Base-by-base conservation (phyloP, 2,888 invertebrate species). In the Coelinius sp. region DNA sequence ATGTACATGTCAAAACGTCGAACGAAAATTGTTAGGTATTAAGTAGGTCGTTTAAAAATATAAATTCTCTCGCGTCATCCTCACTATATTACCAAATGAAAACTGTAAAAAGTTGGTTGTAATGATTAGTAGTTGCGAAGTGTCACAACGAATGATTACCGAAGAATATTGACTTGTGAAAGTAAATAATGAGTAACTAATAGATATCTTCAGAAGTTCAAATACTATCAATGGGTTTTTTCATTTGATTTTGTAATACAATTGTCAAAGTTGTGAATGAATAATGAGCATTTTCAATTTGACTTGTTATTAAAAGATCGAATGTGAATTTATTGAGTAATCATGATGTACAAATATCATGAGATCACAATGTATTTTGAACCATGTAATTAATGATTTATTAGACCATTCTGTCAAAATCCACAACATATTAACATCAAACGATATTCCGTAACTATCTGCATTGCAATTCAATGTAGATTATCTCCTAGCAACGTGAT, bases 11-110 rank as follows among this genome's bases (percentile, higher is more conserved):
- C 44, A 44, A 44, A 14, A 17, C n/a, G 44, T 17, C 44, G 44
- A 44, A 44, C 44, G n/a, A 44, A 44, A 44, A 44, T 44, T 44
- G 17, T 44, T 0, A 1, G 44, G 44, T 44, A 44, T 27, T 22
- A 78, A 78, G 73, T 78, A 71, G 79, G 77, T 75, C 74, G 70
- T 67, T 76, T 81, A 82, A 83, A 83, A 83, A 83, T 82, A 78
- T 35, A 17, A 25, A 49, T 14, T 49, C 27, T 27, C 46, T 49
- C 46, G 17, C 17, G 46, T 49, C 46, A 20, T 20, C 14, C 8
- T 20, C 31, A 8, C 17, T 20, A n/a, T 14, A 49, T 49, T 49
- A 49, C 46, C 14, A 49, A 20, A 49, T 49, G 46, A 49, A 49
- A 49, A 49, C 46, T 49, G 46, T 49, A 17, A 20, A 49, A 20